These are phyloP conservation scores for Tribolium castaneum DNA, from an alignment of 1,140 invertebrate species.

Conservation along the genomic window DNA sequence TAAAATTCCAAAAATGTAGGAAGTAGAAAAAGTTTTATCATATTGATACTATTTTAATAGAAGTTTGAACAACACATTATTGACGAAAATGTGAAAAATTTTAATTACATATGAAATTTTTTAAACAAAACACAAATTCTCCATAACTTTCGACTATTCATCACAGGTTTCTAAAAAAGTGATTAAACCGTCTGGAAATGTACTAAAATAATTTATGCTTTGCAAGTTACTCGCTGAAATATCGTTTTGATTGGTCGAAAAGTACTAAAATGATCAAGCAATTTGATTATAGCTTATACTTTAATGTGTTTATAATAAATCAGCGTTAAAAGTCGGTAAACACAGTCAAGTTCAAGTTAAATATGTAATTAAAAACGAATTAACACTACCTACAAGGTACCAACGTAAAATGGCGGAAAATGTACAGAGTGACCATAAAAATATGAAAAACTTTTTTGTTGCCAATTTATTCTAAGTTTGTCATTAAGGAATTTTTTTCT, in stretches of 20 bases:
- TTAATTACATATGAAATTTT: too few species aligned
- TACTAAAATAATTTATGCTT: not conserved
- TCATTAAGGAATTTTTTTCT: too few species aligned
- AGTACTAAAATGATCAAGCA: not conserved
- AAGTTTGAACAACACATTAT: too few species aligned
- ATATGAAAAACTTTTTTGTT: too few species aligned
- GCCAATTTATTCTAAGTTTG: too few species aligned
- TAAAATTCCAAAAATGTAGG: too few species aligned
- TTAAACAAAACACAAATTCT: too few species aligned
- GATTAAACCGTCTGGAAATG: not conserved
- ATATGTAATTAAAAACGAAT: not conserved
- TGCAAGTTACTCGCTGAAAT: not conserved
- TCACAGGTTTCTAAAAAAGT: not conserved
- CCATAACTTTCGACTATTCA: too few species aligned
- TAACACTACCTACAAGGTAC: not conserved
- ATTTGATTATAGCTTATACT: not conserved
- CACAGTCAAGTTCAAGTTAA: conserved; percentile 7
- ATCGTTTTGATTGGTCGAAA: not conserved
- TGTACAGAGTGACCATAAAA: not conserved
- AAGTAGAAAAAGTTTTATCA: too few species aligned
- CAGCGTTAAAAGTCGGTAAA: not conserved
- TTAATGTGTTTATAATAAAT: conserved; percentile 11
- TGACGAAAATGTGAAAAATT: too few species aligned
- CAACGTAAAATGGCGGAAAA: not conserved
- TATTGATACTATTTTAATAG: too few species aligned